A percentile compares a stretch with the other conserved stretches of the same genome.
Conservation (phyloP, 2,113 vertebrate genomes). For the Indicator maculatus region DNA sequence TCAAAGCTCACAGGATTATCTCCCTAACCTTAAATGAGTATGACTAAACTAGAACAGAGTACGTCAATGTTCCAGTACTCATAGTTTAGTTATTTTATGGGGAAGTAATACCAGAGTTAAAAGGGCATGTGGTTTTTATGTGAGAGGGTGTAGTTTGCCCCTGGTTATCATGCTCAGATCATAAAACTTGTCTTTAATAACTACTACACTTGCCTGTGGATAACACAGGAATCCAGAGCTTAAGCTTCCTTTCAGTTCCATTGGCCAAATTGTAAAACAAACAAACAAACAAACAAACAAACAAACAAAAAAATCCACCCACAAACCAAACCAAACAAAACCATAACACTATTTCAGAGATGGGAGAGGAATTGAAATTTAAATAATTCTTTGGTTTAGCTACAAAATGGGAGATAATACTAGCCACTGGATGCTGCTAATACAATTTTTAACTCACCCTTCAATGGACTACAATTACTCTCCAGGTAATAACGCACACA, state of each 20-base stretch:
- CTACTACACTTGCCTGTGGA: not conserved
- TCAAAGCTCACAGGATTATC: not conserved
- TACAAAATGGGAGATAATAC: not conserved
- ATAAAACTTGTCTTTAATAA: not conserved
- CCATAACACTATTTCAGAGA: not conserved
- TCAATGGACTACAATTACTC: not conserved
- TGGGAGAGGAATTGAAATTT: not conserved
- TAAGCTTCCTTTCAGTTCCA: not conserved
- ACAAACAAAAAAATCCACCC: not conserved
- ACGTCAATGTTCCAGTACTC: not conserved
- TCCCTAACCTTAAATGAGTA: conserved; percentile 9
- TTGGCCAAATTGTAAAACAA: not conserved
- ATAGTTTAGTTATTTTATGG: not conserved
- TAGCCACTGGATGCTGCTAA: not conserved
- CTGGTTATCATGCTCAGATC: not conserved
- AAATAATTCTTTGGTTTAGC: not conserved
- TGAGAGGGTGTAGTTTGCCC: not conserved
- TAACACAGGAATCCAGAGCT: not conserved
- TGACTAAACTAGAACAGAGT: not conserved
- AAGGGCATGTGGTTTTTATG: not conserved
- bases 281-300: not conserved
- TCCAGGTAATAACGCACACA: not conserved
- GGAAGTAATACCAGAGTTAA: not conserved
- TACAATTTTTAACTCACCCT: not conserved
- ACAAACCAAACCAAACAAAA: not conserved